Evolutionary conservation across 2,888 invertebrate genomes (phyloP), one percentile per base, ranked within the genome.

Genomic region (Morpho achilles): DNA sequence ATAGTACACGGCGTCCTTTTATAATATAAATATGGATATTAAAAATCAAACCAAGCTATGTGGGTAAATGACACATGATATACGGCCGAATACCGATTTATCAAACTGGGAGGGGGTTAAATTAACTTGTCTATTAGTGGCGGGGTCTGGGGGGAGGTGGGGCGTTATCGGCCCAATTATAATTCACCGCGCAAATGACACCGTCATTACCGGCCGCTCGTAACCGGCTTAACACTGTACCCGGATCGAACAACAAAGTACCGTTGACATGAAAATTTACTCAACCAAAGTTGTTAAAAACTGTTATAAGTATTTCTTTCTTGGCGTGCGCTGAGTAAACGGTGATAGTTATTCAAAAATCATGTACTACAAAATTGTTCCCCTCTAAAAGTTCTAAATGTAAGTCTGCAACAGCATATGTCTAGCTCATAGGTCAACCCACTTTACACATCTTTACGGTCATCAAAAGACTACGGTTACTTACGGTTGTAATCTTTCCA

Each of bases 181-280:
- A 88, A 84, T 82, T 79, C 82, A 77, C 75, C 69, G 81, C 73
- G 80, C 78, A 86, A 88, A 88, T 84, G 87, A 79, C 79, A 82
- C 77, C 81, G 80, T 72, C 73, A 76, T 76, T 75, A 88, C 83
- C 77, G 72, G 71, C 76, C 77, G 84, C 78, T 78, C 79, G 78
- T 83, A 83, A 83, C 87, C 80, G 81, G 83, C 82, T 83, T 84
- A 82, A 77, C 81, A 74, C 76, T 80, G 80, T 80, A 77, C 74
- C 76, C 74, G 73, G 76, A 73, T 73, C 69, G 68, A 62, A 43
- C 59, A 62, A 59, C 59, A 40, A 45, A 46, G 77, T 79, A 85
- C 67, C 6, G 80, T 56, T 16, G 3, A 9, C 53, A 53, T 2
- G 44, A 63, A 43, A 61, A 62, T 58, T 49, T 53, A 43, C 43